A percentile compares a stretch with the other conserved stretches of the same genome.
Conservation (phyloP, 2,888 invertebrate genomes). For the Unio delphinus region DNA sequence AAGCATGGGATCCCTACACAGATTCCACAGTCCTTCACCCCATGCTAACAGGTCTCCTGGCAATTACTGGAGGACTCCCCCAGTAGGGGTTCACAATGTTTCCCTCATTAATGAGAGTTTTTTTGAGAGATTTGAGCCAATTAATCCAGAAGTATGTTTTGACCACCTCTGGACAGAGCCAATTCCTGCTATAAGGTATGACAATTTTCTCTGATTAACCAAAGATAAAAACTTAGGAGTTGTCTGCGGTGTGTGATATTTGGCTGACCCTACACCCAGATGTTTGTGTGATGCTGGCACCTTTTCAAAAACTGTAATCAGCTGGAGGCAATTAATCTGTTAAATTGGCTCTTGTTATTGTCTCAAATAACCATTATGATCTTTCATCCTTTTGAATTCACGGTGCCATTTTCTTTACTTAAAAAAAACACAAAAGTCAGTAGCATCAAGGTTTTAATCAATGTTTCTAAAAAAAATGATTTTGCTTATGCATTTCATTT, state of each 20-base stretch:
- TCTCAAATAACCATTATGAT: too few species aligned
- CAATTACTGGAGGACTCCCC: conserved; percentile 51
- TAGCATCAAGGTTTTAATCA: too few species aligned
- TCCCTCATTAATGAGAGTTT: conserved; percentile 59
- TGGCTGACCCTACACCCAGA: too few species aligned
- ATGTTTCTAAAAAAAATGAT: not conserved
- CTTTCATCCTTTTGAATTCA: too few species aligned
- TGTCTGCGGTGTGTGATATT: too few species aligned
- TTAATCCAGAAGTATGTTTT: conserved; percentile 88
- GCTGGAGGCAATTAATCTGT: too few species aligned
- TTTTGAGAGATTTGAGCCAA: conserved; percentile 75
- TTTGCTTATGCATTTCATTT: conserved; percentile 2
- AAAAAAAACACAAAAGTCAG: too few species aligned
- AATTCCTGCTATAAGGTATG: conserved; percentile 68
- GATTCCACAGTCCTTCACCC: conserved; percentile 61
- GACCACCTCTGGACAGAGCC: conserved; percentile 91
- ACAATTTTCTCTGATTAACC: conserved; percentile 1
- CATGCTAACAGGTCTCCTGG: conserved; percentile 51
- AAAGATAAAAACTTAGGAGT: too few species aligned
- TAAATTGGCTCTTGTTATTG: too few species aligned
- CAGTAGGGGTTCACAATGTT: conserved; percentile 48
- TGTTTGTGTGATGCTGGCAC: too few species aligned
- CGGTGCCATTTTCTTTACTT: too few species aligned
- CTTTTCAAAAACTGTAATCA: too few species aligned
- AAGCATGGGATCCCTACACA: conserved; percentile 49